Conservation (phyloP, 2,113 vertebrate genomes). For the Heptranchias perlo region DNA sequence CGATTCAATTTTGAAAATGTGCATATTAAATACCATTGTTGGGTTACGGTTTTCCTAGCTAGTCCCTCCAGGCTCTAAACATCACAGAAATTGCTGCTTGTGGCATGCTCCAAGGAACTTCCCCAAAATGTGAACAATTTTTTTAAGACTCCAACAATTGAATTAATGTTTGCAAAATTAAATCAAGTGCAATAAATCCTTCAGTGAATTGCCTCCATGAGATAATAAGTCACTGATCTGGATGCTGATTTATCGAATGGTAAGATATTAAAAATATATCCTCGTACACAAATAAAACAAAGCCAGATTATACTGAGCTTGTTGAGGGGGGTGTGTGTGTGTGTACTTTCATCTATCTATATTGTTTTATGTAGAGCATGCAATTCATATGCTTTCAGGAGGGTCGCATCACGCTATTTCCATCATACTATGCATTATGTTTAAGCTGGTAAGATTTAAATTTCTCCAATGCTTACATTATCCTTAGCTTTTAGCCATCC, state of each 20-base stretch:
- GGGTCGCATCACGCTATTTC: background rate
- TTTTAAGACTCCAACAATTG: background rate
- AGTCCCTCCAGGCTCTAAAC: background rate
- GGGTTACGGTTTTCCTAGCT: background rate
- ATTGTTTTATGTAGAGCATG: background rate
- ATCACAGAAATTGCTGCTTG: background rate
- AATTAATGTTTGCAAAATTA: background rate
- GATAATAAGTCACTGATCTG: background rate
- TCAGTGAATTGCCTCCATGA: background rate
- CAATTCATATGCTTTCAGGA: background rate
- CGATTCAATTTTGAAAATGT: background rate
- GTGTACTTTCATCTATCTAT: background rate
- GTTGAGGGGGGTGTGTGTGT: background rate
- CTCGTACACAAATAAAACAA: background rate
- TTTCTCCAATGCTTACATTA: background rate
- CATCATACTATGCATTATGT: background rate
- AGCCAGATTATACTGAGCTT: background rate
- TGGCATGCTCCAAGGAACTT: background rate
- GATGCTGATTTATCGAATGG: background rate
- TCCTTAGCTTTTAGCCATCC: background rate
- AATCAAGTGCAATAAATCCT: background rate
- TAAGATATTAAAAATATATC: background rate
- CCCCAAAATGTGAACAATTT: background rate
- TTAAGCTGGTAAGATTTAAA: background rate
- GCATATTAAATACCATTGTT: background rate